Evolutionary conservation across 2,888 invertebrate species (phyloP).

Genomic region (Incurvaria masculella): DNA sequence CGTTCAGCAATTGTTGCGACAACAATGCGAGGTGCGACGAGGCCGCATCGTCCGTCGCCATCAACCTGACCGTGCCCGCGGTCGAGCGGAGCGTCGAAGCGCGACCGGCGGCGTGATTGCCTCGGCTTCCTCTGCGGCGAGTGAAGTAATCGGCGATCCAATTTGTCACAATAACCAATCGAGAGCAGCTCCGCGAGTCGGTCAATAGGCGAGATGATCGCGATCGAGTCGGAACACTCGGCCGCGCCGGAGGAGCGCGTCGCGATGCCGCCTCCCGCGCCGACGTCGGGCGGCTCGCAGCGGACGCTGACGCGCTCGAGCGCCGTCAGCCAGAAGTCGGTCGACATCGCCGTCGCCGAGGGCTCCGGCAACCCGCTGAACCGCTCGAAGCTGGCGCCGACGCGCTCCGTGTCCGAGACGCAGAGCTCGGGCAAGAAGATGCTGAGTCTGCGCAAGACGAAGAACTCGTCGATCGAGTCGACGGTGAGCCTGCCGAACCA

Average conservation of each 20-base stretch:
- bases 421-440: constrained; percentile 45
- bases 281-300: constrained; percentile 39
- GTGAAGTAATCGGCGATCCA: not conserved
- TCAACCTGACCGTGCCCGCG: constrained; percentile 45
- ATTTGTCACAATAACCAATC: not conserved
- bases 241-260: constrained; percentile 6
- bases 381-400: constrained; percentile 46
- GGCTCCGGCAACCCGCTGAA: constrained; percentile 44
- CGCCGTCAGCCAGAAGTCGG: constrained; percentile 60
- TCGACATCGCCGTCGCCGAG: constrained; percentile 55
- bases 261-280: constrained; percentile 8
- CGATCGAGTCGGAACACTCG: constrained; percentile 43
- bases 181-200: not conserved
- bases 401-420: constrained; percentile 46
- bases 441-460: constrained; percentile 45
- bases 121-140: constrained; percentile 4
- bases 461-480: constrained; percentile 50
- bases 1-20: constrained; percentile 50
- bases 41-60: constrained; percentile 30
- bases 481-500: constrained; percentile 53
- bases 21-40: constrained; percentile 26
- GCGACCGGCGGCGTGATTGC: constrained; percentile 44
- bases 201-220: constrained; percentile 35
- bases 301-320: constrained; percentile 57
- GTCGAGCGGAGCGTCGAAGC: constrained; percentile 42